phyloP scores from a whole-genome alignment of 2,888 invertebrate species.

The Folsomia manolachei region DNA sequence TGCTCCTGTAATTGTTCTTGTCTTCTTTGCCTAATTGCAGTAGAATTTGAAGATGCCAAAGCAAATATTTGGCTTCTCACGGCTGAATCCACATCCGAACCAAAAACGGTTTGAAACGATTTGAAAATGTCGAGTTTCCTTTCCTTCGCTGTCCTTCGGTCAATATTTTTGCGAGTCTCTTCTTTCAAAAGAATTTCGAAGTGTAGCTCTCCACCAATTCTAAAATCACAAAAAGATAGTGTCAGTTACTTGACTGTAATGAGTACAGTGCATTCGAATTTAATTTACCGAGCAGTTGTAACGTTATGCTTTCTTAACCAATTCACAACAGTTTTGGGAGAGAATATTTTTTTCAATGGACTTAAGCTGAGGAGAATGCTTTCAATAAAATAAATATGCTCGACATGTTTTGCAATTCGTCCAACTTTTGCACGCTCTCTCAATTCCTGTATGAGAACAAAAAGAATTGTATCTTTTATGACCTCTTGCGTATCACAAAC shows the following conservation, averaged over 20 bases:
- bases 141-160: neutral
- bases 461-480: too few species aligned
- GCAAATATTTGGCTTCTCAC: constrained; percentile 6
- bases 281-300: constrained; percentile 20
- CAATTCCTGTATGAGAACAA: constrained; percentile 21
- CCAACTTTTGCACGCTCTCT: constrained; percentile 34
- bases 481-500: too few species aligned
- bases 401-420: constrained; percentile 29
- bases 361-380: constrained; percentile 19
- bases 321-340: constrained; percentile 14
- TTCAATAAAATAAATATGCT: constrained; percentile 33
- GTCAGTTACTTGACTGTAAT: neutral
- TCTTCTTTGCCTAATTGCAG: neutral
- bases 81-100: neutral
- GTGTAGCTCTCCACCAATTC: neutral
- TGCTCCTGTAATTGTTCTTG: too few species aligned
- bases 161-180: neutral
- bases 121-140: neutral
- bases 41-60: constrained; percentile 4
- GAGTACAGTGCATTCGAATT: neutral
- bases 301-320: constrained; percentile 33
- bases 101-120: neutral
- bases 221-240: neutral
- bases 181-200: constrained; percentile 3
- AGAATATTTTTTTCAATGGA: constrained; percentile 21